Conservation (phyloP, 2,888 invertebrate species). For the Sphaeridia pumilis region DNA sequence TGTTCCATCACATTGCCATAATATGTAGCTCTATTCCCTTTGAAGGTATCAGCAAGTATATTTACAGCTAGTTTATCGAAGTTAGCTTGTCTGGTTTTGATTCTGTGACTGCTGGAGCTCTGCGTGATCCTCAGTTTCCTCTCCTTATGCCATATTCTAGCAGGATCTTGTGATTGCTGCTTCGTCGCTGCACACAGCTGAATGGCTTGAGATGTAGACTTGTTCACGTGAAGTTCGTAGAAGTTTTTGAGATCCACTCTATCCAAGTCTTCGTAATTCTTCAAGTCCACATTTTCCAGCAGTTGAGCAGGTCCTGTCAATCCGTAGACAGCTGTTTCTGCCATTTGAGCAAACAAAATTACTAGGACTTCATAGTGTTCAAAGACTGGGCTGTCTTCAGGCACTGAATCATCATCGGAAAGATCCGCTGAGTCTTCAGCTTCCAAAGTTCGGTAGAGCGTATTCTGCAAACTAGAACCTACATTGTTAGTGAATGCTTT, state of each 20-base stretch:
- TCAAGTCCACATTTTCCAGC: background rate
- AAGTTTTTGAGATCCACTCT: background rate
- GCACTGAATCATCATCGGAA: no score
- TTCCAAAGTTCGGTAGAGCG: no score
- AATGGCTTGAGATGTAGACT: background rate
- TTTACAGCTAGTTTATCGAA: background rate
- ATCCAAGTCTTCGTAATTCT: background rate
- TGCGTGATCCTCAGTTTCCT: background rate
- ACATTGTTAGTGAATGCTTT: no score
- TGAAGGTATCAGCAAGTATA: background rate
- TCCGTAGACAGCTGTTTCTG: no score
- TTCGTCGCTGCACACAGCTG: background rate
- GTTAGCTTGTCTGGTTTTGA: background rate
- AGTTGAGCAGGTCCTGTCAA: no score
- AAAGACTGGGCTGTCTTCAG: no score
- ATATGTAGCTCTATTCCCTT: background rate
- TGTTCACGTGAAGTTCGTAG: background rate
- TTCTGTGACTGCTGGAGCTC: background rate
- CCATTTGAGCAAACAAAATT: no score
- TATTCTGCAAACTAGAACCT: no score
- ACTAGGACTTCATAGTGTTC: no score
- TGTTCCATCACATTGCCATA: background rate
- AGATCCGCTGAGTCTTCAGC: no score
- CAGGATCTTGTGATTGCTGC: background rate
- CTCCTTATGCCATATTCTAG: background rate